Evolutionary conservation across 2,888 invertebrate species (phyloP), one percentile per base, ranked within the genome.

Genomic region (Lissonota sp.): DNA sequence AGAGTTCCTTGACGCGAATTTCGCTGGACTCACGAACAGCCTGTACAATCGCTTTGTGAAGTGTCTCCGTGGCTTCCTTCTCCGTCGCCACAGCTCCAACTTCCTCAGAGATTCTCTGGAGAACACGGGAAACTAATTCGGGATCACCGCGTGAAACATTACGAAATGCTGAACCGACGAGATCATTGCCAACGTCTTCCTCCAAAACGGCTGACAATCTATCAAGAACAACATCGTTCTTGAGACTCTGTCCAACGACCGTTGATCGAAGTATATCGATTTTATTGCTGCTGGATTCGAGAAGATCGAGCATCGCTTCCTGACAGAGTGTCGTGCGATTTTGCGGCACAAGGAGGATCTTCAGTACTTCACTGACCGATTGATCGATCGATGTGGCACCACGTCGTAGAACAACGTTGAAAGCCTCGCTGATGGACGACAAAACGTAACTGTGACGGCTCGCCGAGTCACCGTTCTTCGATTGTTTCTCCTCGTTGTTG

Each of bases 41-140:
- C 58, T 94, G 92, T 0, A 95, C 95, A 10, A 96, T 96, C 3
- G 95, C 95, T 87, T 94, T 95, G 89, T 96, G 95, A 16, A 96
- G 93, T 0, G 94, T 94, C 87, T 95, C 95, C 0, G 94, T 93
- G 0, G 95, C 96, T 87, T 95, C 95, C 74, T 94, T 94, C 83
- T 96, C 96, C 4, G 94, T 95, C 87, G 93, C 94, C 0, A 95
- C 93, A 37, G 93, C 93, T 0, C 94, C 94, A 6, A 95, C 94
- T n/a, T 95, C 94, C 62, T 94, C 93, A 10, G 95, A 94, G 53
- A 96, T 94, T 80, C 94, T 94, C 39, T 94, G 93, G 7, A 95
- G 91, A 6, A 96, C 94, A 63, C 94, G 93, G 6, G 94, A 93
- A 1, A 96, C 90, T 64, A 96, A 91, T 80, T 94, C 94, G 0